phyloP scores from a whole-genome alignment of 2,797 vertebrate species.

The Triplophysa yarkandensis region DNA sequence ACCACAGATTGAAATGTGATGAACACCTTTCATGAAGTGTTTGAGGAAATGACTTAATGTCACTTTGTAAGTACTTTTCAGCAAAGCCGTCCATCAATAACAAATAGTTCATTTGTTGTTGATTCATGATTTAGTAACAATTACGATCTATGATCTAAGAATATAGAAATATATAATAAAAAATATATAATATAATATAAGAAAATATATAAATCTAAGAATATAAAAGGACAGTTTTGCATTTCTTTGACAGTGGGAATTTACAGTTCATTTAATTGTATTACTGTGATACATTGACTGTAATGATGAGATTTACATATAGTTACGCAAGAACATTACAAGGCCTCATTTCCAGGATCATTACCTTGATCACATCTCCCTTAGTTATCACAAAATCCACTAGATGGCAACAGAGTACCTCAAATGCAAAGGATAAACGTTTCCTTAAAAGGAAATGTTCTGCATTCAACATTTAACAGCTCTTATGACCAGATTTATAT shows the following conservation, averaged over 20 bases:
- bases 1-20: slow-evolving; percentile 8
- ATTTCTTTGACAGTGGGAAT: not conserved
- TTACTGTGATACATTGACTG: slow-evolving; percentile 29
- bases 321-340: slow-evolving; percentile 41
- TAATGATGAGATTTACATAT: slow-evolving; percentile 41
- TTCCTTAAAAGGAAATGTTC: slow-evolving; percentile 4
- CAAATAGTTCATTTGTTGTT: no score
- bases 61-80: slow-evolving; percentile 10
- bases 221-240: not conserved
- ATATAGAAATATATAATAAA: no score
- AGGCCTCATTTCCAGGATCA: slow-evolving; percentile 72
- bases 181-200: no score
- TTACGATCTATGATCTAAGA: not conserved
- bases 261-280: not conserved
- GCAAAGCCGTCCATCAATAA: not conserved
- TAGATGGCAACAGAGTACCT: slow-evolving; percentile 68
- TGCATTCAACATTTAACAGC: not conserved
- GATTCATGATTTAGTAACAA: not conserved
- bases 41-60: slow-evolving; percentile 27
- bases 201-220: not conserved
- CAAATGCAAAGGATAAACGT: not conserved
- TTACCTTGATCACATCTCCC: slow-evolving; percentile 65
- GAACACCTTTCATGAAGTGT: slow-evolving; percentile 11
- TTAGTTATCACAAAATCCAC: slow-evolving; percentile 43
- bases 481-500: not conserved